Evolutionary conservation across 1,140 invertebrate species (phyloP).

Genomic region (Leptinotarsa lineolata): DNA sequence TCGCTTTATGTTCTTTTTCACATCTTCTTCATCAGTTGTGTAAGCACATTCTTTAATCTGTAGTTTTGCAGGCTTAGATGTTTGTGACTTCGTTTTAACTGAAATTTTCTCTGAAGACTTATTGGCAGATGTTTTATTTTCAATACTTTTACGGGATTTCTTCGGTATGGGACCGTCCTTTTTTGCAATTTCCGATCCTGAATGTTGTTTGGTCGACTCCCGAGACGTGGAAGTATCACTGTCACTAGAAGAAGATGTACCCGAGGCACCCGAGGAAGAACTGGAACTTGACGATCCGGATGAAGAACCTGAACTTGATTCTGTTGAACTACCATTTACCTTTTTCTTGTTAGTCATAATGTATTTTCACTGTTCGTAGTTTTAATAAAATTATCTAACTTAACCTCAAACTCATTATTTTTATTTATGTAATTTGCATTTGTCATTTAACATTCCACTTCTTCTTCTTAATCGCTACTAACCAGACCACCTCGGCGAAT

Average conservation of each 20-base stretch:
- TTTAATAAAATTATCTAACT: no score
- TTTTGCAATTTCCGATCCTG: slow-evolving; percentile 57
- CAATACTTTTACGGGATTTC: slow-evolving; percentile 54
- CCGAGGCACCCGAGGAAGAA: slow-evolving; percentile 71
- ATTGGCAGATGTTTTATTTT: slow-evolving; percentile 45
- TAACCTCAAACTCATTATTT: no score
- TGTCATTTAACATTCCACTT: no score
- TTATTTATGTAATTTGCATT: no score
- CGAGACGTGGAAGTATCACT: slow-evolving; percentile 60
- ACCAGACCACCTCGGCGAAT: no score
- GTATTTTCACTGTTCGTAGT: no score
- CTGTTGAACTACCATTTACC: slow-evolving; percentile 37
- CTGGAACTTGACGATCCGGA: slow-evolving; percentile 62
- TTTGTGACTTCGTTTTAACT: slow-evolving; percentile 52
- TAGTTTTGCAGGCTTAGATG: slow-evolving; percentile 54
- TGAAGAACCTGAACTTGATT: slow-evolving; percentile 40
- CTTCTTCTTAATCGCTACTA: no score
- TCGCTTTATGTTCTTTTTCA: slow-evolving; percentile 54
- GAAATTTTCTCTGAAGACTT: slow-evolving; percentile 36
- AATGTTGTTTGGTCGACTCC: slow-evolving; percentile 55
- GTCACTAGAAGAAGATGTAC: slow-evolving; percentile 71
- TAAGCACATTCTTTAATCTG: slow-evolving; percentile 48
- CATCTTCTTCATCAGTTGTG: slow-evolving; percentile 62
- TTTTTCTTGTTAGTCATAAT: slow-evolving; percentile 33
- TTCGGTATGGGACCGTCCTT: slow-evolving; percentile 58